Evolutionary conservation across 2,888 invertebrate genomes (phyloP).

Genomic region (Caradrina kadenii): DNA sequence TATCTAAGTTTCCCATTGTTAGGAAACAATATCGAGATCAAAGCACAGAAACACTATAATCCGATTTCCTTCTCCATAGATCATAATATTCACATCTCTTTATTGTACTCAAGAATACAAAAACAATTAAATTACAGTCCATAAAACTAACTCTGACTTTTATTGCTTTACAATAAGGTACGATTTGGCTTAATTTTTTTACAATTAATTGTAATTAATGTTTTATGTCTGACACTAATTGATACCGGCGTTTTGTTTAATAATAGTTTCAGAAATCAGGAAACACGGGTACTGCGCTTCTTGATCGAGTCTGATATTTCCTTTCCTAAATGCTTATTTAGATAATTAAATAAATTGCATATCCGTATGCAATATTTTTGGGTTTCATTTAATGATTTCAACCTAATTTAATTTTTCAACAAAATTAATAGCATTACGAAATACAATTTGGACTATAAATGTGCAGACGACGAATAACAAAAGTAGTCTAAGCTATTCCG

Average conservation of each 20-base stretch:
- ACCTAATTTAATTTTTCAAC: slow-evolving; percentile 6
- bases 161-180: slow-evolving; percentile 21
- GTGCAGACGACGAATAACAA: background rate
- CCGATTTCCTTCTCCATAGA: slow-evolving; percentile 72
- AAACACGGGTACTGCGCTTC: slow-evolving; percentile 39
- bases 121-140: slow-evolving; percentile 11
- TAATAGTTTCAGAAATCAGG: slow-evolving; percentile 60
- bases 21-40: slow-evolving; percentile 70
- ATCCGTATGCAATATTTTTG: slow-evolving; percentile 29
- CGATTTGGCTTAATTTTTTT: slow-evolving; percentile 11
- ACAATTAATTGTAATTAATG: slow-evolving; percentile 16
- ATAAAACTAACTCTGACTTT: slow-evolving; percentile 12
- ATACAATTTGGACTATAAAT: background rate
- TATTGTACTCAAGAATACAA: slow-evolving; percentile 27
- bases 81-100: slow-evolving; percentile 47
- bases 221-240: slow-evolving; percentile 58
- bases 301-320: slow-evolving; percentile 38
- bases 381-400: slow-evolving; percentile 18
- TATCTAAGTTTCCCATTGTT: slow-evolving; percentile 2
- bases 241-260: slow-evolving; percentile 52
- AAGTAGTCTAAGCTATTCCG: background rate
- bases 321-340: slow-evolving; percentile 38
- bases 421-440: slow-evolving; percentile 2
- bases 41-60: slow-evolving; percentile 79
- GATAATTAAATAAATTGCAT: slow-evolving; percentile 26